phyloP scores from a whole-genome alignment of 2,797 vertebrate genomes.

The Australoheros facetus region DNA sequence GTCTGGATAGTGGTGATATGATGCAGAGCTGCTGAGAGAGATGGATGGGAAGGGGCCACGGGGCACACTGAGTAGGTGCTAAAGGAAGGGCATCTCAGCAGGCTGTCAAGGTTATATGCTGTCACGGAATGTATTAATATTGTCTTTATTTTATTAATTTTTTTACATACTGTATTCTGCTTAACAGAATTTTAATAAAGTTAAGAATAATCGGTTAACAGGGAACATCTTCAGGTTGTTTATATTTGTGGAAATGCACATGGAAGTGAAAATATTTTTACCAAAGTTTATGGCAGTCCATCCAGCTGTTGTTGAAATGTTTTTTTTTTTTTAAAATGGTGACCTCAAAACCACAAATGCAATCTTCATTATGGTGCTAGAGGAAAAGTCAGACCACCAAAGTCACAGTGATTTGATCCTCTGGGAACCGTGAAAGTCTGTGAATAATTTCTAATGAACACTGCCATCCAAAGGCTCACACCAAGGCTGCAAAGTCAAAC shows the following conservation, averaged over 20 bases:
- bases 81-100: not conserved
- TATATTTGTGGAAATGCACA: not conserved
- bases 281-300: not conserved
- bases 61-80: constrained; percentile 21
- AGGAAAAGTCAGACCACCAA: not conserved
- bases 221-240: not conserved
- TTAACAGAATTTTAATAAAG: not conserved
- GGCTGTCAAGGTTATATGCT: not conserved
- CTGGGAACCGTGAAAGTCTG: not conserved
- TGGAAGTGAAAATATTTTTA: not conserved
- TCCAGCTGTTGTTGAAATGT: not conserved
- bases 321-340: not conserved
- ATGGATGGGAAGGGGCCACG: constrained; percentile 44
- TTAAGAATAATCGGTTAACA: not conserved
- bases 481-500: not conserved
- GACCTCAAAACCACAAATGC: not conserved
- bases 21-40: constrained; percentile 47
- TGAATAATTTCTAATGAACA: not conserved
- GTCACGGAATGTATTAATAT: not conserved
- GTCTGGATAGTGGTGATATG: constrained; percentile 56
- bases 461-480: not conserved
- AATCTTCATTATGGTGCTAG: not conserved
- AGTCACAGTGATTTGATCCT: not conserved
- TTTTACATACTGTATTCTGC: not conserved
- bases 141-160: not conserved